Evolutionary conservation across 2,797 vertebrate species (phyloP), one percentile per base, ranked within the genome.

Genomic region (Sebastes kiyomatsui): DNA sequence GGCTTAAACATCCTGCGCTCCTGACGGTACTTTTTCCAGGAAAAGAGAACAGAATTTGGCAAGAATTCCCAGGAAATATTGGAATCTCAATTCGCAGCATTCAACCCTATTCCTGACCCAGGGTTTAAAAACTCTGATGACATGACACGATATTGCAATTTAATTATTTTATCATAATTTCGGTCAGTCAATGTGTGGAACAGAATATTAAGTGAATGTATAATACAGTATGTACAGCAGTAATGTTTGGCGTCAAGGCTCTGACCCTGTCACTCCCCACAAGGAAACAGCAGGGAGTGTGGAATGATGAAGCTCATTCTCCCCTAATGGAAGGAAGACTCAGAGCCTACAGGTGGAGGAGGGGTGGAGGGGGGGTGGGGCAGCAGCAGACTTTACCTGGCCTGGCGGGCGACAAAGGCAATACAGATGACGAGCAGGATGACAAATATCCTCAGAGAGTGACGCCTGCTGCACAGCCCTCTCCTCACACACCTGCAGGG

Each of bases 341-440:
- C 30, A 4, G 30, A 13, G 20, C 30, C 30, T 23, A 23, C 6
- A 61, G 1, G 32, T 35, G 65, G 25, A 28, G 16, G 16, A 25
- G 14, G 14, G 6, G 1, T 42, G 13, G 38, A 33, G 28, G 32
- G 4, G 9, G 32, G 32, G 32, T 33, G 12, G 2, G 18, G 7
- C 20, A 14, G 66, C 49, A 55, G 28, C 13, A 69, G 18, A 66
- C 38, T 20, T 52, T 92, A 97, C 96, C 92, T 93, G 72, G 83
- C 75, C 75, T 91, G 92, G 23, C 88, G 89, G 30, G 94, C 71
- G 3, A 94, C 92, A 92, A 95, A 38, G 13, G 62, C 88, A 30
- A 96, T 73, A 52, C 93, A 93, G 80, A 96, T 75, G 12, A 96
- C 58, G 33, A 97, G 78, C 56, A 95, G 70, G 79, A 94, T 92